Evolutionary conservation across 2,797 vertebrate genomes (phyloP).

Genomic region (Yasuhikotakia modesta): DNA sequence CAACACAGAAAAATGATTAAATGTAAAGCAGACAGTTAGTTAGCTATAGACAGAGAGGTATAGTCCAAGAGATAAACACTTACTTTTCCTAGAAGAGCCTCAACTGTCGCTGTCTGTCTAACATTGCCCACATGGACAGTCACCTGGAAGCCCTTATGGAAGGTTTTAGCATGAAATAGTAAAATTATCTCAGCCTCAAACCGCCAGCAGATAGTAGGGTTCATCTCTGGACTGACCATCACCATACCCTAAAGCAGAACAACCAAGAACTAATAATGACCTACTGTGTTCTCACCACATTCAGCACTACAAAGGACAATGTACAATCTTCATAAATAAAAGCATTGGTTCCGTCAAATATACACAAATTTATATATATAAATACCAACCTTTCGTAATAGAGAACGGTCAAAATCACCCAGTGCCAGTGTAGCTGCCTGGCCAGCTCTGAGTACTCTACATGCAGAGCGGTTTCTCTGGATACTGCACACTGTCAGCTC

Average conservation of each 20-base stretch:
- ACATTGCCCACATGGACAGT: conserved; percentile 96
- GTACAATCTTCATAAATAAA: no score
- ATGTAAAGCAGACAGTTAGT: not conserved
- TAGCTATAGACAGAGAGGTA: not conserved
- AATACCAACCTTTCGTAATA: conserved; percentile 87
- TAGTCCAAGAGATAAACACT: conserved; percentile 57
- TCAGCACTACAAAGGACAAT: not conserved
- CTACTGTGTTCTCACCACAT: not conserved
- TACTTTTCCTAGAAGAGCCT: conserved; percentile 94
- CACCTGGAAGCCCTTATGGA: conserved; percentile 97
- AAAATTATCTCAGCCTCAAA: conserved; percentile 97
- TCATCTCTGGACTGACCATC: conserved; percentile 98
- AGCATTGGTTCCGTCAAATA: no score
- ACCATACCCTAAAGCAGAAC: conserved; percentile 89
- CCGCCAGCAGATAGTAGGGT: conserved; percentile 94
- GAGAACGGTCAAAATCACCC: conserved; percentile 88
- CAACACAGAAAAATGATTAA: no score
- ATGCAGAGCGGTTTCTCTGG: conserved; percentile 94
- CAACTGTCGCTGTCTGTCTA: conserved; percentile 92
- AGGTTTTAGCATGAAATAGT: conserved; percentile 94
- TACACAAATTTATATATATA: not conserved
- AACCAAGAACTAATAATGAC: not conserved
- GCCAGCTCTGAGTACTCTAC: conserved; percentile 91
- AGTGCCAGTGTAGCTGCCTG: conserved; percentile 95
- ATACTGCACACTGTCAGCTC: conserved; percentile 91